phyloP scores from a whole-genome alignment of 2,888 invertebrate species.

The Caenorhabditis zanzibari region DNA sequence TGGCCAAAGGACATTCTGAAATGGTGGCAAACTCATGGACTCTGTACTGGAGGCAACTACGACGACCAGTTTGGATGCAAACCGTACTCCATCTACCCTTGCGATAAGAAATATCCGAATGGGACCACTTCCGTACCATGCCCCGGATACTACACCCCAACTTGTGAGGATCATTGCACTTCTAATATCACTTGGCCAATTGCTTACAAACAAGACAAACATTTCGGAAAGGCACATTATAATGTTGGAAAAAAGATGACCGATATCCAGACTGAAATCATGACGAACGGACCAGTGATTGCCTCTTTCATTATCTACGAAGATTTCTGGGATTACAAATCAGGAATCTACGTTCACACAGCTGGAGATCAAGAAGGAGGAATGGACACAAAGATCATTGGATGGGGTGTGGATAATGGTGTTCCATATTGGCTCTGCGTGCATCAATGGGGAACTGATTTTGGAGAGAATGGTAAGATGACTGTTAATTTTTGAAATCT shows the following conservation, averaged over 20 bases:
- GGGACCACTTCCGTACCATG: conserved; percentile 59
- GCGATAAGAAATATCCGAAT: conserved; percentile 56
- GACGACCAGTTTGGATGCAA: conserved; percentile 62
- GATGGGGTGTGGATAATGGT: conserved; percentile 66
- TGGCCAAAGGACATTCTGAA: conserved; percentile 65
- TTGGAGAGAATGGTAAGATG: conserved; percentile 58
- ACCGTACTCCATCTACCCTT: conserved; percentile 63
- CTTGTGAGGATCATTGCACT: conserved; percentile 55
- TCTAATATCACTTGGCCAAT: conserved; percentile 60
- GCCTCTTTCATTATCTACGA: conserved; percentile 62
- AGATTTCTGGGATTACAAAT: conserved; percentile 66
- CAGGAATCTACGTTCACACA: conserved; percentile 62
- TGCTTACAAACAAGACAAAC: conserved; percentile 59
- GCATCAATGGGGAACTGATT: conserved; percentile 67
- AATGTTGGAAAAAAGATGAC: conserved; percentile 65
- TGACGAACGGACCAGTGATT: conserved; percentile 62
- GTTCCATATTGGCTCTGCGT: conserved; percentile 63
- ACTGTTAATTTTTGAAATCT: background rate
- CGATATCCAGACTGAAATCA: conserved; percentile 61
- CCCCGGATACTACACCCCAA: conserved; percentile 64
- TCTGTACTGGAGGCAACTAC: conserved; percentile 62
- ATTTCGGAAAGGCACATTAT: conserved; percentile 61
- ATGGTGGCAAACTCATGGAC: conserved; percentile 62
- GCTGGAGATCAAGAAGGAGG: conserved; percentile 62
- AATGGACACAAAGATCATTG: conserved; percentile 66